Evolutionary conservation across 2,113 vertebrate species (phyloP), one percentile per base, ranked within the genome.

Genomic region (Osmerus eperlanus): DNA sequence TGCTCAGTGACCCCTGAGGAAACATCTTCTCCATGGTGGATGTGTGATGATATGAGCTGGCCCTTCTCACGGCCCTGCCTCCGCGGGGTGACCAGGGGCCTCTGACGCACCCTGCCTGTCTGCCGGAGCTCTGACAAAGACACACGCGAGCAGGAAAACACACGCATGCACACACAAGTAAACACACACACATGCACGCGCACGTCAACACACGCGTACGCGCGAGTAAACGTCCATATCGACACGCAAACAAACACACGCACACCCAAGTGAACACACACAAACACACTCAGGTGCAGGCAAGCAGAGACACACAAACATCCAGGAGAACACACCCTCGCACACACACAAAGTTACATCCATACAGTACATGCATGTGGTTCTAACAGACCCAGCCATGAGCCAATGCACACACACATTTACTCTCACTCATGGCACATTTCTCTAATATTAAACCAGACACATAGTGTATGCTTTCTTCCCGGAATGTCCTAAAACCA

Each of bases 21-120:
- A 80, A 78, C 67, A 73, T 78, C 67, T 62, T 72, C 67, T 75
- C 75, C 69, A 77, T 82, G 70, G 81, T 56, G 81, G 67, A 72
- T 71, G 63, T 74, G 72, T 16, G 28, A 60, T 85, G 83, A 82
- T 80, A 73, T 81, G 68, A 69, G 73, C 75, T 83, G 83, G 79
- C 79, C 72, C 53, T 14, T 6, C 58, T 52, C 54, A 36, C 29
- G 16, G 14, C 19, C 19, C 29, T 29, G 15, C n/a, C 6, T 25
- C 53, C 19, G 15, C 25, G 59, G 71, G 63, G n/a, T 29, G 64
- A 66, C 63, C 36, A 4, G 25, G 53, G 28, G 25, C 21, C 21
- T 3, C 12, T 28, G 54, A 60, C 18, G 6, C 55, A 69, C 67
- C 19, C 32, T 15, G 19, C 29, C 29, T 13, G 21, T 12, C 56